These are phyloP conservation scores for Neosilurus hyrtlii DNA, from an alignment of 2,797 vertebrate genomes.

Conservation along the genomic window DNA sequence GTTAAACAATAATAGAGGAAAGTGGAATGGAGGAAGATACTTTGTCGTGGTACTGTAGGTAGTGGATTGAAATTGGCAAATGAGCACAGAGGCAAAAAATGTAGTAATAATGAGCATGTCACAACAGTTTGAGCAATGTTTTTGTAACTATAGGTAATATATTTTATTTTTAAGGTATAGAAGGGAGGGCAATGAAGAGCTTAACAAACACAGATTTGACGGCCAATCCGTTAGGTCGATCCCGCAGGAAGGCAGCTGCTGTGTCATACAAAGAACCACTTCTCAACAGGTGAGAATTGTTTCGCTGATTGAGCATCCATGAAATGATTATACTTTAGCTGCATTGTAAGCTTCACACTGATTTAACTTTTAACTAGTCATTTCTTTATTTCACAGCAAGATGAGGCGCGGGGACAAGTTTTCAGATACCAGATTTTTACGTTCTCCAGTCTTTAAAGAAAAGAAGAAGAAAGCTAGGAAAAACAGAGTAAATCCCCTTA, in stretches of 20 bases:
- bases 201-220: constrained; percentile 65
- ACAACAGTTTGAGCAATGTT: background rate
- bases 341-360: background rate
- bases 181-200: constrained; percentile 59
- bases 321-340: background rate
- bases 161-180: constrained; percentile 42
- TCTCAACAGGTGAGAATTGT: constrained; percentile 66
- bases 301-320: background rate
- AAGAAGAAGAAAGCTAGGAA: constrained; percentile 47
- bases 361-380: background rate
- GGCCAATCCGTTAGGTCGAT: constrained; percentile 40
- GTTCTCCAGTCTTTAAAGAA: constrained; percentile 68
- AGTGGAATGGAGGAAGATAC: no score
- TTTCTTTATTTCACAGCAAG: constrained; percentile 64
- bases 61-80: background rate
- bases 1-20: no score
- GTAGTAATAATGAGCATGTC: no score
- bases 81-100: background rate
- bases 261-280: constrained; percentile 73
- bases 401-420: constrained; percentile 74
- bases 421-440: constrained; percentile 67
- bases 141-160: background rate
- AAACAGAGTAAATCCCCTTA: constrained; percentile 26
- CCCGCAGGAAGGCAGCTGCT: constrained; percentile 51
- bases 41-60: background rate